Base-by-base conservation (phyloP, 1,140 invertebrate species). In the Neomicropteryx cornuta region DNA sequence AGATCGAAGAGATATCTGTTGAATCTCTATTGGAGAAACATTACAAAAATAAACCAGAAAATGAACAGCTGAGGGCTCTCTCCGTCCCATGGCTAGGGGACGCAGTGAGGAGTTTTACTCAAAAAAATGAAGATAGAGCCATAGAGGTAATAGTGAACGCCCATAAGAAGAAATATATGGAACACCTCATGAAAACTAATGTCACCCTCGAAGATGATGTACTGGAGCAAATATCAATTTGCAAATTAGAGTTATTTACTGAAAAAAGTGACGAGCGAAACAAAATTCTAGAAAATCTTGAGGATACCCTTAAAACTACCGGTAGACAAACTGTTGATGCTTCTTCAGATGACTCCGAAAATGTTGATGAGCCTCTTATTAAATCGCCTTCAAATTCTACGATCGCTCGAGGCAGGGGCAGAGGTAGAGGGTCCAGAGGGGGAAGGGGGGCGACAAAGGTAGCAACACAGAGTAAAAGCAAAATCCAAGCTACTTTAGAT, bases 1-100 rank as follows among this genome's bases (percentile, higher is more conserved):
- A 42, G 0, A 58, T 55, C 0, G 53, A 50, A n/a, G 60, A 53
- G 5, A 34, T 42, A 23, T 44, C 29, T 20, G 46, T 47, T 4
- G 46, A 47, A 36, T 17, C 33, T 2, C 39, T 47, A 8, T 28
- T 47, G 21, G 46, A 47, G 29, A 27, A 47, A 27, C 44, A 39
- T 42, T 47, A 47, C 27, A 34, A 34, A 30, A 41, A 47, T 21
- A 39, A 44, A 33, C 42, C 42, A 1, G 46, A 42, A 30, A 29
- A 31, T 6, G 41, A 44, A 21, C 39, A 45, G 33, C 27, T 47
- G 11, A 36, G 20, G 32, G 41, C 44, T 37, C 46, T 47, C 20
- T 47, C 46, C 2, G 46, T 42, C 5, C 44, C 44, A 42, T 44
- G 37, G 37, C 40, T 47, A 31, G 40, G 42, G 6, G 46, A 47